Evolutionary conservation across 2,888 invertebrate species (phyloP), one percentile per base, ranked within the genome.

Genomic region (Erebia palarica): DNA sequence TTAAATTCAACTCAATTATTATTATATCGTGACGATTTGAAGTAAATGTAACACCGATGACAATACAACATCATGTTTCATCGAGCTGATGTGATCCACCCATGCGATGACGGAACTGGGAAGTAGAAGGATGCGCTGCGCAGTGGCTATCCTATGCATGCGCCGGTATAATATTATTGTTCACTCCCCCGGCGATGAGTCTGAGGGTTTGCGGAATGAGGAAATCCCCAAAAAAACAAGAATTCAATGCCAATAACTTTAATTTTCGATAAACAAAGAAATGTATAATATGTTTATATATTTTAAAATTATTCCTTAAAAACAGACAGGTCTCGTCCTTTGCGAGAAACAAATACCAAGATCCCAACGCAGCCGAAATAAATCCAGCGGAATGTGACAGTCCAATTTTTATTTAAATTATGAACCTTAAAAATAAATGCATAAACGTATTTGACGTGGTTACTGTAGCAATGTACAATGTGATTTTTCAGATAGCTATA

Each of bases 231-330:
- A 80, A 75, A 74, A 78, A 78, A 78, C 70, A 70, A 72, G 60
- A 36, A 53, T 27, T 74, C 82, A 85, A 88, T 90, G 86, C 89
- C 88, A 91, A 91, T 91, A 91, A 91, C 89, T 90, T 91, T 91
- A 89, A 90, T 91, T 91, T 91, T 89, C 87, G 89, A 87, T 88
- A 91, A 89, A 90, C 90, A 91, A 91, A 90, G 88, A 88, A 85
- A 87, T 90, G 86, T 89, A 88, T 89, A 86, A 27, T 85, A 86
- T 78, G 82, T 84, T 84, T 83, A 86, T 89, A 86, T 88, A 87
- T 86, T 80, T 85, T 88, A 90, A 87, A 89, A 87, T 87, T 87
- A 88, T 86, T 85, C 85, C 87, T 87, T 89, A 90, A 81, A 90
- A 90, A 90, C 87, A 89, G 86, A 86, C 78, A 82, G 79, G 81